Base-by-base conservation (phyloP, 1,140 invertebrate genomes). In the Drosophila insularis region DNA sequence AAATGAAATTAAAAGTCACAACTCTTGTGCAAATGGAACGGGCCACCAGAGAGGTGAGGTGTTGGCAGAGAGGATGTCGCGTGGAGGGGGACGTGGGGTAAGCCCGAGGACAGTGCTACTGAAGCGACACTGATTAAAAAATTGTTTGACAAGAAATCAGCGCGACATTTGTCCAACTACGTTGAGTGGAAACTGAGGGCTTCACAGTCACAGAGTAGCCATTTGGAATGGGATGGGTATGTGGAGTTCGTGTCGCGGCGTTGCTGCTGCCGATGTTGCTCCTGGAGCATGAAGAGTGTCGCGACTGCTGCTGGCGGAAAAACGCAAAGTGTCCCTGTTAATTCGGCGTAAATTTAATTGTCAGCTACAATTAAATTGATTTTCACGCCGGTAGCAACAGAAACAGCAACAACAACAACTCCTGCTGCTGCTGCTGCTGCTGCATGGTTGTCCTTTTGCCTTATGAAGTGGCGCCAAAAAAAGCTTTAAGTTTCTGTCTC, bases 361-460 rank as follows among this genome's bases (percentile, higher is more conserved):
- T 90, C 87, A 74, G 81, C 86, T 90, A 81, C 89, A 90, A 90
- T 90, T 90, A 90, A 90, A 90, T 90, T 90, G 86, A 90, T 90
- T 90, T 86, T 81, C 85, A 56, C 73, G 55, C 72, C 79, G 71
- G 75, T 73, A 69, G 78, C 65, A 61, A 62, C 37, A 64, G 13
- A 55, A 37, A 37, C 39, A 32, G 39, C 60, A 61, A 55, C 50
- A 58, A 54, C 71, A 63, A 60, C 55, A 21, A 1, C 67, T 62
- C 32, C 40, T 61, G 53, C 63, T 58, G 31, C 63, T 35, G 32
- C 50, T 53, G 31, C 61, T 58, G 32, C 63, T n/a, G 35, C 40
- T 53, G 31, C 27, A 27, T 5, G 27, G 27, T 5, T 27, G 6
- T 7, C 23, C 19, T 19, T 32, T 63, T 46, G 8, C 59, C 32